Percentiles rank a stretch among this genome's conserved stretches.
These are phyloP conservation scores for Acanthosepion pharaonis DNA, from an alignment of 2,888 invertebrate genomes.

Conservation along the genomic window DNA sequence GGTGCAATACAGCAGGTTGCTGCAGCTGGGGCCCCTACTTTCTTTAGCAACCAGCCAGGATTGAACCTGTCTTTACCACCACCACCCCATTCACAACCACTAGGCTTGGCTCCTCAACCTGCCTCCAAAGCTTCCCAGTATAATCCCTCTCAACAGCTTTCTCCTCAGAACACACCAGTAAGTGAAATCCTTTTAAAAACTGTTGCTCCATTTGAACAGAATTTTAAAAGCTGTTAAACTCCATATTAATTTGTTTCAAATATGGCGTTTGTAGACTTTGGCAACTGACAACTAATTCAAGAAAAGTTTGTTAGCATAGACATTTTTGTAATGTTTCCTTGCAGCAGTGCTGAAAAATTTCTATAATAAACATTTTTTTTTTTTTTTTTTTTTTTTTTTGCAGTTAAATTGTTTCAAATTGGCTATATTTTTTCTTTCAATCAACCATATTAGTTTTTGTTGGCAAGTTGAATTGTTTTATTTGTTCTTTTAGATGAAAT, in stretches of 20 bases:
- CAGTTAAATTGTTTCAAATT: neutral
- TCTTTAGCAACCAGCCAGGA: slow-evolving; percentile 69
- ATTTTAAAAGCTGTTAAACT: no score
- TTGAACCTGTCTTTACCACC: slow-evolving; percentile 64
- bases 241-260: no score
- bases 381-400: neutral
- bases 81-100: slow-evolving; percentile 54
- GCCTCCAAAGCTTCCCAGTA: slow-evolving; percentile 55
- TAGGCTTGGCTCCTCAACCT: slow-evolving; percentile 56
- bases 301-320: no score
- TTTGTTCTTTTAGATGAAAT: slow-evolving; percentile 59
- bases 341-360: no score
- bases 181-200: slow-evolving; percentile 48
- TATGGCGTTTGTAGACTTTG: no score
- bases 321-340: no score
- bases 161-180: slow-evolving; percentile 62
- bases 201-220: no score
- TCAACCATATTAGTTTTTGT: neutral
- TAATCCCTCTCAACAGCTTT: slow-evolving; percentile 57
- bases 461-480: neutral
- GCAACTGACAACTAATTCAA: no score
- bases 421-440: neutral
- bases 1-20: slow-evolving; percentile 69
- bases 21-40: slow-evolving; percentile 62
- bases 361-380: no score